Conservation (phyloP, 2,113 vertebrate species). For the Paraplagusia blochii region DNA sequence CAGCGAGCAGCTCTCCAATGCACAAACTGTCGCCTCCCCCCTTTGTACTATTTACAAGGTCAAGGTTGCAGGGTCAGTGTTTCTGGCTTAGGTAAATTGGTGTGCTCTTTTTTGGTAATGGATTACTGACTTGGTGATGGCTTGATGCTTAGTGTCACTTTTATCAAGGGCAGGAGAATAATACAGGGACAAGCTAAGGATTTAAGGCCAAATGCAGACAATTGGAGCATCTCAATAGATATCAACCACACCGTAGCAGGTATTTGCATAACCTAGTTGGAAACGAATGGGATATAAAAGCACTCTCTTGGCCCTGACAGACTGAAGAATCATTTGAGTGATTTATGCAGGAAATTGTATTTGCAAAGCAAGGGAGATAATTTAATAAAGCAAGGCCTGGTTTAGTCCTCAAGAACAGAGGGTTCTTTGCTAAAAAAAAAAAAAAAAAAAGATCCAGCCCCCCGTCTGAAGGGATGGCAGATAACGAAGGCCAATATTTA, state of each 20-base stretch:
- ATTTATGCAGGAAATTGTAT: slow-evolving; percentile 79
- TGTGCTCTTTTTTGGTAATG: slow-evolving; percentile 61
- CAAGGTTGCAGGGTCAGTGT: slow-evolving; percentile 74
- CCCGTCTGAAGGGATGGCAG: slow-evolving; percentile 62
- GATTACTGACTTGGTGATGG: slow-evolving; percentile 70
- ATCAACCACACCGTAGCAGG: slow-evolving; percentile 58
- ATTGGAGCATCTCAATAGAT: slow-evolving; percentile 69
- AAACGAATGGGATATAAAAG: slow-evolving; percentile 73
- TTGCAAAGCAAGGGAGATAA: slow-evolving; percentile 75
- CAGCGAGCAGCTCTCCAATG: slow-evolving; percentile 55
- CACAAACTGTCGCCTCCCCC: slow-evolving; percentile 54
- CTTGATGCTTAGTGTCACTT: slow-evolving; percentile 72
- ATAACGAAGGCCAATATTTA: slow-evolving; percentile 76
- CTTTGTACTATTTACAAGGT: slow-evolving; percentile 73
- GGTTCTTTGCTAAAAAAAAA: slow-evolving; percentile 73
- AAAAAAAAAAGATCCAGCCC: slow-evolving; percentile 72
- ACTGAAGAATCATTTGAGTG: slow-evolving; percentile 76
- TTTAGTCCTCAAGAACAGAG: slow-evolving; percentile 67
- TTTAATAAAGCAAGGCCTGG: slow-evolving; percentile 76
- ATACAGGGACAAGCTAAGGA: slow-evolving; percentile 60
- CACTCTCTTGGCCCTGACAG: slow-evolving; percentile 69
- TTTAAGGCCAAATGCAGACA: slow-evolving; percentile 66
- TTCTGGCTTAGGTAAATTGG: slow-evolving; percentile 73
- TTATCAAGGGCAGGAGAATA: slow-evolving; percentile 70
- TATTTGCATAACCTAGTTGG: slow-evolving; percentile 74